A percentile compares a stretch with the other conserved stretches of the same genome.
phyloP scores from a whole-genome alignment of 2,888 invertebrate genomes.

The Parelbella ahira region DNA sequence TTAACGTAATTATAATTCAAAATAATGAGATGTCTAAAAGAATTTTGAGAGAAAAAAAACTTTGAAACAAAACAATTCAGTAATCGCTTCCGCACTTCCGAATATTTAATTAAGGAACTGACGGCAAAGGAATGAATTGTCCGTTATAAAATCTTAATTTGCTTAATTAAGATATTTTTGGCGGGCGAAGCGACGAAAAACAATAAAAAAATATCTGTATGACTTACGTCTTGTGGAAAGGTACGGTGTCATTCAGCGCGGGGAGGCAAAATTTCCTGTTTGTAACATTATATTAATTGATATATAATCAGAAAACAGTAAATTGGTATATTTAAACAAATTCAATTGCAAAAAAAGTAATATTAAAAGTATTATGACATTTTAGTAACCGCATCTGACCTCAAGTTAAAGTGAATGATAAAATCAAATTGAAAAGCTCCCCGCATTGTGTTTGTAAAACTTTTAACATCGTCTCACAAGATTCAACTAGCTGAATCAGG shows the following conservation, averaged over 20 bases:
- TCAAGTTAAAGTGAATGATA: too few species aligned
- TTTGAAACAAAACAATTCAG: conserved; percentile 13
- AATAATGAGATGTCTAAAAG: conserved; percentile 6
- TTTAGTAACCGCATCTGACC: too few species aligned
- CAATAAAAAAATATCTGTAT: conserved; percentile 2
- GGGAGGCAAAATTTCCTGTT: too few species aligned
- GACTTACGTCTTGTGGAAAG: conserved; percentile 1
- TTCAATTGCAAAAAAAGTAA: too few species aligned
- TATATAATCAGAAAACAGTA: too few species aligned
- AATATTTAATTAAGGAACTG: conserved; percentile 50
- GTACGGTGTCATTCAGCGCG: conserved; percentile 1
- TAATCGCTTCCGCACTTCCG: conserved; percentile 27
- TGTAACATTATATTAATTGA: too few species aligned
- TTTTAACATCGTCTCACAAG: too few species aligned
- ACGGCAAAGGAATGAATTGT: conserved; percentile 50
- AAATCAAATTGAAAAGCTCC: too few species aligned
- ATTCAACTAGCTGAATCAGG: too few species aligned
- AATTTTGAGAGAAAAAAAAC: conserved; percentile 1
- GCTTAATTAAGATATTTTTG: conserved; percentile 52
- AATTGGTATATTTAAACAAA: too few species aligned
- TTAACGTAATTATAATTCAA: conserved; percentile 2
- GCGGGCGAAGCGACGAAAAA: conserved; percentile 17
- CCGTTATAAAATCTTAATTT: conserved; percentile 54
- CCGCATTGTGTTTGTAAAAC: too few species aligned
- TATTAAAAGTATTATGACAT: too few species aligned